Base-by-base conservation (phyloP, 2,888 invertebrate genomes). In the Diaprepes abbreviatus region DNA sequence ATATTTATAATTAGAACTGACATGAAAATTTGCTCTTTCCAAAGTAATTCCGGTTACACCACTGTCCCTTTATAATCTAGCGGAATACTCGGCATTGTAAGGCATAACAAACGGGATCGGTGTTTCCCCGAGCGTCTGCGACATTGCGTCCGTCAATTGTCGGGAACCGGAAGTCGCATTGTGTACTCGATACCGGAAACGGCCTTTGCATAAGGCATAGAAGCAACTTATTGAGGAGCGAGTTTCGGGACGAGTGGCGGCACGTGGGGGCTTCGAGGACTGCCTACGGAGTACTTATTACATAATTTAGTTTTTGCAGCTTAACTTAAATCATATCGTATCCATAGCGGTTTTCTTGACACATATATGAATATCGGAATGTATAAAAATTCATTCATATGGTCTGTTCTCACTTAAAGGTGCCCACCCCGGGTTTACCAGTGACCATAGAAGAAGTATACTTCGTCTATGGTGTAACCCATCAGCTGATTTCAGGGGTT, bases 151-250 rank as follows among this genome's bases (percentile, higher is more conserved):
- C 83, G 82, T 83, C 83, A 79, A 79, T 79, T 79, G 79, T 79
- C 78, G 66, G 57, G 68, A 66, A 60, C 74, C 76, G 77, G 77
- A 77, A 75, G 76, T 74, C 72, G 77, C 74, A 77, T 77, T 77
- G 77, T 77, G 74, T 78, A 82, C 78, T 81, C 79, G 78, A 79
- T 80, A 77, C 83, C 83, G 84, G 83, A 84, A 83, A 83, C 83
- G 82, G 64, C 69, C 69, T 64, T 52, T 63, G 69, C 68, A 68
- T 63, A 31, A 59, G 67, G 52, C 54, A 21, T 43, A 43, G 38
- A 24, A 36, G 33, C 35, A 12, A 35, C 35, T 45, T 5, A 54
- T 38, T 31, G 66, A 17, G 60, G 28, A 59, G 40, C 16, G 50
- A 19, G 40, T 7, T 21, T 9, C 40, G n/a, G 17, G 35, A 28